Evolutionary conservation across 2,888 invertebrate species (phyloP).

Genomic region (Caenorhabditis macrosperma): DNA sequence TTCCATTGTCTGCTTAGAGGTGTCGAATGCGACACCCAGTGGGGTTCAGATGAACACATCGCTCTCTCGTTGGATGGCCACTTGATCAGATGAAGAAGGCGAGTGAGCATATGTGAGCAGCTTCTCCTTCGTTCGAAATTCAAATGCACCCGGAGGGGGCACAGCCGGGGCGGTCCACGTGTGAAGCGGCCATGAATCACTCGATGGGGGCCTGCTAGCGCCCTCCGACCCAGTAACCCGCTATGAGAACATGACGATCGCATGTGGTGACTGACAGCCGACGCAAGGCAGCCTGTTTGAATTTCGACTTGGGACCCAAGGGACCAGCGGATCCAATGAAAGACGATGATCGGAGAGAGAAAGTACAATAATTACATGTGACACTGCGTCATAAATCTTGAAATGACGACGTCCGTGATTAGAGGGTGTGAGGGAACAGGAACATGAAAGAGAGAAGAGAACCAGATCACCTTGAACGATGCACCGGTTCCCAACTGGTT

Average conservation of each 20-base stretch:
- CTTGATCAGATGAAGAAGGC: no score
- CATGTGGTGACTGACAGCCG: constrained; percentile 36
- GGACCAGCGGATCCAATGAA: no score
- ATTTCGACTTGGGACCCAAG: not conserved
- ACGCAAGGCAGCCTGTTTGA: constrained; percentile 21
- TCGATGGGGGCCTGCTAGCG: constrained; percentile 19
- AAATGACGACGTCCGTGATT: not conserved
- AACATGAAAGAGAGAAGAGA: not conserved
- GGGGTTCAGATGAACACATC: not conserved
- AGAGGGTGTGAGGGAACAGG: not conserved
- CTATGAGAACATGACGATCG: constrained; percentile 56
- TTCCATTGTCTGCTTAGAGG: not conserved
- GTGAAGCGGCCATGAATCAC: constrained; percentile 51
- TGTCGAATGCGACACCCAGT: not conserved
- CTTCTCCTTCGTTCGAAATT: not conserved
- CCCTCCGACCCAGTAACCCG: constrained; percentile 50
- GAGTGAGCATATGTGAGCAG: not conserved
- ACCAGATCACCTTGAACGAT: not conserved
- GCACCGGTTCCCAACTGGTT: not conserved
- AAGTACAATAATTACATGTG: no score
- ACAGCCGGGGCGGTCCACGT: constrained; percentile 13
- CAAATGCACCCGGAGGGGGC: constrained; percentile 10
- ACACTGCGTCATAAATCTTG: not conserved
- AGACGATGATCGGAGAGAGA: not conserved
- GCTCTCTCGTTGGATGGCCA: no score